phyloP scores from a whole-genome alignment of 2,888 invertebrate genomes.

The Acanthosoma haemorrhoidale region DNA sequence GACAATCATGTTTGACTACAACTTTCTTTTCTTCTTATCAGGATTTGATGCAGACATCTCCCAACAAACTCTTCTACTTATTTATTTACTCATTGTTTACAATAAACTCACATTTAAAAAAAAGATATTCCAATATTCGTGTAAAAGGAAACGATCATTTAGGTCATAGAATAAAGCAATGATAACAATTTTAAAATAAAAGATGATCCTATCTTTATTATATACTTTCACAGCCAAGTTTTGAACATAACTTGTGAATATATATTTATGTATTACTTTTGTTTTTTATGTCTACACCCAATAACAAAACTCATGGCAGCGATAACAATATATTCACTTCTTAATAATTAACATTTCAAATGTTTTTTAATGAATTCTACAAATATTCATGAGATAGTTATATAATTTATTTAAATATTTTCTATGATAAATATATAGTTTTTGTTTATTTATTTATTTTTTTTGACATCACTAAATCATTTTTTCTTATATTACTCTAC shows the following conservation, averaged over 20 bases:
- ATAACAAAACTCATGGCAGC: slow-evolving; percentile 34
- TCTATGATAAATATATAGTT: slow-evolving; percentile 14
- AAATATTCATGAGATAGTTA: background rate
- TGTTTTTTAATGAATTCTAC: background rate
- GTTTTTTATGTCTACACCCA: slow-evolving; percentile 18
- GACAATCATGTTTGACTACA: too few relatives aligned
- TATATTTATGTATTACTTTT: too few relatives aligned
- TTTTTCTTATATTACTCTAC: background rate
- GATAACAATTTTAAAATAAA: slow-evolving; percentile 14
- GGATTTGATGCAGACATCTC: too few relatives aligned
- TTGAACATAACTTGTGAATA: slow-evolving; percentile 37
- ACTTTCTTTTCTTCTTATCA: too few relatives aligned
- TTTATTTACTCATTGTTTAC: too few relatives aligned
- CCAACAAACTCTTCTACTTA: too few relatives aligned
- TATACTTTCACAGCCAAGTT: slow-evolving; percentile 36
- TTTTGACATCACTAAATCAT: background rate
- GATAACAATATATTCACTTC: slow-evolving; percentile 23
- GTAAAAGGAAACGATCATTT: too few relatives aligned
- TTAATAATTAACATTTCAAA: background rate
- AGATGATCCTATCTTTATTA: slow-evolving; percentile 20
- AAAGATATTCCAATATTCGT: too few relatives aligned
- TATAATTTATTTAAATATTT: slow-evolving; percentile 13
- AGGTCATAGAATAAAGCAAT: background rate
- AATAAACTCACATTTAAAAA: too few relatives aligned
- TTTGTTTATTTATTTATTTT: background rate